phyloP scores from a whole-genome alignment of 2,888 invertebrate genomes.

The Nomada ferruginata region DNA sequence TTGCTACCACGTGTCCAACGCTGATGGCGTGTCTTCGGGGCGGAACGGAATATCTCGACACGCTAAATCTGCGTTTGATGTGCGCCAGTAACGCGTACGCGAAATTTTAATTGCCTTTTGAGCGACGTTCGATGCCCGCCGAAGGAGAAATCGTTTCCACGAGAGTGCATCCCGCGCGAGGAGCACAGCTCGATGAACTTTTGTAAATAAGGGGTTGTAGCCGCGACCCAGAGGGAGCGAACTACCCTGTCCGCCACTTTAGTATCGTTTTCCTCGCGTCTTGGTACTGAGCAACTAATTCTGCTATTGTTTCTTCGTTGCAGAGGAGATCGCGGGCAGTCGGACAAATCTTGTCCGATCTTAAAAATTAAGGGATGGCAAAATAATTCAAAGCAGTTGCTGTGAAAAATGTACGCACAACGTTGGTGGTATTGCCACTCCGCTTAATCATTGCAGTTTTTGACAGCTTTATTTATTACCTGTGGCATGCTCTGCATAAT shows the following conservation, averaged over 20 bases:
- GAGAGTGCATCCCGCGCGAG: slow-evolving; percentile 48
- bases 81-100: slow-evolving; percentile 63
- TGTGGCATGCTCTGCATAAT: background rate
- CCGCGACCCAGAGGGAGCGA: slow-evolving; percentile 22
- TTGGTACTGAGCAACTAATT: slow-evolving; percentile 16
- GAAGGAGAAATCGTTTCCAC: slow-evolving; percentile 63
- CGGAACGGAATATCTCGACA: slow-evolving; percentile 44
- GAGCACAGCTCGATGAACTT: slow-evolving; percentile 61
- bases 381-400: no score
- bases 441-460: background rate
- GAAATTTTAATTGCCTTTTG: slow-evolving; percentile 67
- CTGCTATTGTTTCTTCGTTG: background rate
- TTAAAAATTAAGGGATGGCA: no score
- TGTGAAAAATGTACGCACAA: no score
- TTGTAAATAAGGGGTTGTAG: slow-evolving; percentile 61
- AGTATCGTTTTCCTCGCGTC: background rate
- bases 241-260: slow-evolving; percentile 2
- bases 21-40: slow-evolving; percentile 38
- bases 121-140: slow-evolving; percentile 61
- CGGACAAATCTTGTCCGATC: no score
- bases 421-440: background rate
- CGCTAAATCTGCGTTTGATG: slow-evolving; percentile 67
- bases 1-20: background rate
- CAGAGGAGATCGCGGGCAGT: background rate
- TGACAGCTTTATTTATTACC: no score